phyloP scores from a whole-genome alignment of 2,888 invertebrate species.

The Xylota segnis region DNA sequence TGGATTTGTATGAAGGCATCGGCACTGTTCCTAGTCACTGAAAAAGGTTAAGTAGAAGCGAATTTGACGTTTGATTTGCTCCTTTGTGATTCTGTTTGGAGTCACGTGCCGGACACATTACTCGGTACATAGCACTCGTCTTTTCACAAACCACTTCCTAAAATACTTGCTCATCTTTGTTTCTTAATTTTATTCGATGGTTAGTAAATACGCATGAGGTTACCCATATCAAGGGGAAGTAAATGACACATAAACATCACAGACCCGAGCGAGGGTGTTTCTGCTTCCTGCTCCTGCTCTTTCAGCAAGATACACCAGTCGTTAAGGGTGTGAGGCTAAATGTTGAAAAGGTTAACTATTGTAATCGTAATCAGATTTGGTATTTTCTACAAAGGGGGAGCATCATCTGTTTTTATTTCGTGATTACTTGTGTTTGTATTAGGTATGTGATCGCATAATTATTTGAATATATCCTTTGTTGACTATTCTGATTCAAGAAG shows the following conservation, averaged over 20 bases:
- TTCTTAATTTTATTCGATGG: constrained; percentile 76
- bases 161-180: constrained; percentile 75
- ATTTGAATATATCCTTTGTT: constrained; percentile 63
- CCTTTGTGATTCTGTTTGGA: constrained; percentile 71
- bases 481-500: constrained; percentile 41
- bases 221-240: constrained; percentile 62
- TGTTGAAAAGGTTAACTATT: constrained; percentile 74
- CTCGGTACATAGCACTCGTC: constrained; percentile 70
- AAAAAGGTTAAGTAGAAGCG: constrained; percentile 80
- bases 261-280: constrained; percentile 35
- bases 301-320: constrained; percentile 49
- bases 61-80: constrained; percentile 80
- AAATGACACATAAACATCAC: constrained; percentile 70
- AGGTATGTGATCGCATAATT: constrained; percentile 72
- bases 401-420: constrained; percentile 62
- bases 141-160: constrained; percentile 66
- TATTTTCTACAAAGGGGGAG: constrained; percentile 49
- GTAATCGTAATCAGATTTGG: constrained; percentile 75
- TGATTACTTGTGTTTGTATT: constrained; percentile 68
- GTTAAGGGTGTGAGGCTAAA: constrained; percentile 61
- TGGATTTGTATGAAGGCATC: constrained; percentile 53
- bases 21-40: constrained; percentile 37
- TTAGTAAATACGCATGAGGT: constrained; percentile 76
- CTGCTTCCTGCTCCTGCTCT: constrained; percentile 16
- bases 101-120: constrained; percentile 75